Conservation (phyloP, 2,888 invertebrate species). For the Hybos culiciformis region DNA sequence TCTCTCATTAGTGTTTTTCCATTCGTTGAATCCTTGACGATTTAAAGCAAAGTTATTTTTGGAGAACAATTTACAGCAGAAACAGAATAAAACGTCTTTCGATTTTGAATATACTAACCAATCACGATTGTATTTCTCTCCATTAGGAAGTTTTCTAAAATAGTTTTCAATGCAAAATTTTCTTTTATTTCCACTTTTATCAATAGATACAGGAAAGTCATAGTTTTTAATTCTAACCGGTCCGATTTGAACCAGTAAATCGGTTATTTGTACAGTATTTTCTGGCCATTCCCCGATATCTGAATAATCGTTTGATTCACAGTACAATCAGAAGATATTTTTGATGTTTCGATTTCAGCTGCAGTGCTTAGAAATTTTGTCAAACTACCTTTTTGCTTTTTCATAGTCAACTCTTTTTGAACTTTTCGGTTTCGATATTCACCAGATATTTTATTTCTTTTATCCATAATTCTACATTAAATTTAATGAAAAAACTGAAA, state of each 20-base stretch:
- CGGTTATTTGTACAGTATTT: not conserved
- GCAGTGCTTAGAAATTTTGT: too few species aligned
- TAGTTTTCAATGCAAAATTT: not conserved
- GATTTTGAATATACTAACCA: not conserved
- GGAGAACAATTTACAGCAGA: not conserved
- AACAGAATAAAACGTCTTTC: constrained; percentile 1
- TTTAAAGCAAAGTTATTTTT: not conserved
- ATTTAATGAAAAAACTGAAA: too few species aligned
- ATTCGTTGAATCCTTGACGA: not conserved
- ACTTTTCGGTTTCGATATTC: too few species aligned
- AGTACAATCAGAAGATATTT: too few species aligned
- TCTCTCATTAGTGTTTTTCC: not conserved
- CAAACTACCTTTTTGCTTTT: too few species aligned
- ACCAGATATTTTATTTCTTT: too few species aligned
- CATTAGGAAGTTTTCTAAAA: not conserved
- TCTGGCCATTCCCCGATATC: too few species aligned
- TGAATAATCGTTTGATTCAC: too few species aligned
- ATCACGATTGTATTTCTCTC: not conserved
- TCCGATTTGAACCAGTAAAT: not conserved
- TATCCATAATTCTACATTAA: too few species aligned
- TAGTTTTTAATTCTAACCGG: not conserved
- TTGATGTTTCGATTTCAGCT: too few species aligned
- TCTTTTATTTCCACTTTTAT: not conserved
- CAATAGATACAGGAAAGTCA: constrained; percentile 1
- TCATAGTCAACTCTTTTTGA: too few species aligned